Evolutionary conservation across 2,113 vertebrate species (phyloP), one percentile per base, ranked within the genome.

Genomic region (Actenoides hombroni): DNA sequence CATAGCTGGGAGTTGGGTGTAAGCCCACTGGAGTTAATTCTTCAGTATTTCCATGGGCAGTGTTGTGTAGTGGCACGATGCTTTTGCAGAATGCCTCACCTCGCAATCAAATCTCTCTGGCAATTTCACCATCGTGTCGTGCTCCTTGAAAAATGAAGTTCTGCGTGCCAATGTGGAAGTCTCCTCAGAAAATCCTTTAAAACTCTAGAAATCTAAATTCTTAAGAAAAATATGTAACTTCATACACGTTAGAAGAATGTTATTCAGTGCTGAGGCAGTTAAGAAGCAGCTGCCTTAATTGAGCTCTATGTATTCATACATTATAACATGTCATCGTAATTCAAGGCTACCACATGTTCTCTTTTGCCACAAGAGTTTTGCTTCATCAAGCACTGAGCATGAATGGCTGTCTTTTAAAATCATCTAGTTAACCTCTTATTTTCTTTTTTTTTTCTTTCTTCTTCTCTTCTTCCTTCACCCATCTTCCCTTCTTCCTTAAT

Each of bases 121-220:
- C 15, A 26, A 31, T 51, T 53, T 68, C 1, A 0, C 16, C 13
- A 16, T 57, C 5, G 0, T 1, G 1, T 51, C 29, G 37, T 86
- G 14, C 23, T 90, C 16, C 35, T 35, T 60, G 48, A 48, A 20
- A 86, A 87, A 37, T 19, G 10, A 40, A 23, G 13, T 67, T 92
- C 42, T 70, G 28, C 37, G 16, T 8, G 21, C 15, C 37, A 65
- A 0, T n/a, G 57, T 49, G 29, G 26, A 85, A 69, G 2, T 61
- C 11, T 44, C 3, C 21, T 77, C 0, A 0, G 40, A 79, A 75
- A 69, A 60, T 53, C 15, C 31, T 83, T 73, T 65, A 31, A 84
- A 82, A 67, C 5, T 44, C 13, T 6, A 69, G 35, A 79, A 86
- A n/a, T 49, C 31, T 67, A 39, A 80, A 6, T 68, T 40, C 11